Base-by-base conservation (phyloP, 2,888 invertebrate species). In the Lamproptera curius region DNA sequence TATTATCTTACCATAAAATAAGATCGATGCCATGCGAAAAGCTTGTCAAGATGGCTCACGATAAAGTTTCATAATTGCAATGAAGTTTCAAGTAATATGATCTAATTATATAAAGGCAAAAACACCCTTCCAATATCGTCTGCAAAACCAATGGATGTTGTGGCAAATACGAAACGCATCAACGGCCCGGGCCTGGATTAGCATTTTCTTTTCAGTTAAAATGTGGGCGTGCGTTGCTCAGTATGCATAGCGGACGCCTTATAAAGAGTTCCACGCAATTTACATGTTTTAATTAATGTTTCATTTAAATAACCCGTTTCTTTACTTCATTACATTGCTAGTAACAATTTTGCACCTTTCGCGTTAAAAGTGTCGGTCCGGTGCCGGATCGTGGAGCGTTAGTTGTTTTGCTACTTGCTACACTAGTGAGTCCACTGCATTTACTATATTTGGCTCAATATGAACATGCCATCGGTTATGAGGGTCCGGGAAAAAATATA, bases 211-310 rank as follows among this genome's bases (percentile, higher is more conserved):
- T 48, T 48, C 47, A 48, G 42, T 42, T 38, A 13, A 44, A 28
- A 17, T 17, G 35, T 15, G 42, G 43, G 35, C 43, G 43, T 39
- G 26, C 17, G 20, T 28, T 5, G 31, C 16, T 43, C 42, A 39
- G 10, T 40, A 40, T 43, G 48, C 48, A 48, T 43, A 48, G 42
- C 39, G 43, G 14, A 28, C 26, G 39, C 43, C 43, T 48, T 40
- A 6, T 48, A 48, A 17, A 43, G 43, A 43, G 23, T 17, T 14
- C 16, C 35, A 17, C 39, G 52, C 52, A 55, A 59, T 57, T 56
- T 57, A 57, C 54, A 56, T 56, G 54, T 54, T 54, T 52, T 52
- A 57, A 52, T 55, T 55, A 52, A 43, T 51, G 47, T 40, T 35
- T 36, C 17, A 57, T 56, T 57, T 50, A 43, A 59, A 57, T 56